Conservation (phyloP, 2,113 vertebrate species). For the Xiphorhynchus elegans region DNA sequence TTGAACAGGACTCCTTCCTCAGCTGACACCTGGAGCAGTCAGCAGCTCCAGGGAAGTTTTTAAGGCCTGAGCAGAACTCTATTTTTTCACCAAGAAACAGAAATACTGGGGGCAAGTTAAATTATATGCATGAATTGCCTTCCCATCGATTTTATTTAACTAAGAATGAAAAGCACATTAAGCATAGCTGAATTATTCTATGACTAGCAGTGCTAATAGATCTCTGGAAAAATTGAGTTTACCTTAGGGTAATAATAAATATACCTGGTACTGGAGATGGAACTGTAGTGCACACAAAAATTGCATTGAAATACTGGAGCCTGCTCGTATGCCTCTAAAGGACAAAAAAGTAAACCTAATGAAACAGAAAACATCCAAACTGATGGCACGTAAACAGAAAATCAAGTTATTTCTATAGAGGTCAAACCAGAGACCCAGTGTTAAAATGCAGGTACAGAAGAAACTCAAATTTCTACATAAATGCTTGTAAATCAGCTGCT, state of each 20-base stretch:
- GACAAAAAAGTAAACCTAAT: neutral
- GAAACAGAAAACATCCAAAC: neutral
- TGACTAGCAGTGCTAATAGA: neutral
- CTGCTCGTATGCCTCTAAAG: neutral
- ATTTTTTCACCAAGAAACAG: neutral
- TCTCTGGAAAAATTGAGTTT: neutral
- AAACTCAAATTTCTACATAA: neutral
- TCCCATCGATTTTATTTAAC: neutral
- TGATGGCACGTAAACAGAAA: neutral
- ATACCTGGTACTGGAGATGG: neutral
- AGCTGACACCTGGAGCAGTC: neutral
- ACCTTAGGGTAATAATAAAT: neutral
- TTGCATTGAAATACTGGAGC: neutral
- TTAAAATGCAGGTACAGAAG: neutral
- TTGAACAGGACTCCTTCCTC: neutral
- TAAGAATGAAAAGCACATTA: neutral
- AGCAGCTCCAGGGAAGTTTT: neutral
- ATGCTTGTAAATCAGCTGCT: neutral
- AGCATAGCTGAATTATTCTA: neutral
- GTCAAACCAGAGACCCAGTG: neutral
- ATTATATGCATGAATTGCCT: neutral
- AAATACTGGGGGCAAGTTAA: neutral
- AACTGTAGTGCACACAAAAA: neutral
- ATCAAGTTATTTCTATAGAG: neutral
- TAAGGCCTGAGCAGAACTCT: neutral